Evolutionary conservation across 2,113 vertebrate genomes (phyloP), one percentile per base, ranked within the genome.

Genomic region (Albula goreensis): DNA sequence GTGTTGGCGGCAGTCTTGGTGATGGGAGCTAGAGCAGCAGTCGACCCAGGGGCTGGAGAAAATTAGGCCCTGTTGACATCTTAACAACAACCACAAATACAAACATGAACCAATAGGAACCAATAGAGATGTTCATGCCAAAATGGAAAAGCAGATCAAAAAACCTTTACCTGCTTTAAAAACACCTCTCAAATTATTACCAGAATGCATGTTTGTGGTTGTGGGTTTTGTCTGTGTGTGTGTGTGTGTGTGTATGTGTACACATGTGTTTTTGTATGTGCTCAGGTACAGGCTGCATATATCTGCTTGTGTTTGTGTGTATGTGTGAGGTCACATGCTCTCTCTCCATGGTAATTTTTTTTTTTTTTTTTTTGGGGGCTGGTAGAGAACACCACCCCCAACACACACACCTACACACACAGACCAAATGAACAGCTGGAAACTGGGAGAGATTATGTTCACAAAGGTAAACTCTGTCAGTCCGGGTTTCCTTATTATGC

Each of bases 1-100:
- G 86, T 90, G 90, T 81, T 83, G 87, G 88, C 89, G 86, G 86
- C 86, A 85, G 87, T 82, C 77, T 85, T 57, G 52, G 60, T 77
- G 80, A 86, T 22, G 25, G 79, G 85, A 87, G 53, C 6, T 66
- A n/a, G 70, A 87, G n/a, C 49, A 52, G 31, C 60, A 74, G 74
- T 53, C 63, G 51, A n/a, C 49, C 63, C 51, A 49, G 49, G 78
- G 60, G 78, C 63, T 12, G 80, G 6, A n/a, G 50, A 5, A 81
- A 82, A 86, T 82, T 41, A 50, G 50, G 80, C 85, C 57, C 85
- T 52, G 25, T 81, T 81, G 50, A 77, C 60, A 86, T 70, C 48
- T 5, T 11, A 60, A 79, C 78, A 25, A 50, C 85, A 70, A 22
- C 22, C 12, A 31, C 57, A 56, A 31, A n/a, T 49, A 74, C 12